These are phyloP conservation scores for Protaetia brevitarsis DNA, from an alignment of 1,140 invertebrate genomes.

Conservation along the genomic window DNA sequence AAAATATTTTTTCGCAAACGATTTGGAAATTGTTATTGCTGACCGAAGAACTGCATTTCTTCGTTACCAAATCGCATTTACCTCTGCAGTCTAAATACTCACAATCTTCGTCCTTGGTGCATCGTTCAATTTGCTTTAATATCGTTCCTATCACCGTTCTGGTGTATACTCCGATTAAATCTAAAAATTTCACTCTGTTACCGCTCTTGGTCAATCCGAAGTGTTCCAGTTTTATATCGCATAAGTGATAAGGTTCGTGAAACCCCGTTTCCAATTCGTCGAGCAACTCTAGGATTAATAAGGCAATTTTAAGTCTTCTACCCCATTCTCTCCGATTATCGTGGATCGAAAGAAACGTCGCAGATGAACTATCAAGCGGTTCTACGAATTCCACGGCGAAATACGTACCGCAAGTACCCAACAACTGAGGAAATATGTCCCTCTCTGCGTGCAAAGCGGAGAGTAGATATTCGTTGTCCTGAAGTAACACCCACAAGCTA, in stretches of 20 bases:
- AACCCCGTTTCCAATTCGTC: slow-evolving; percentile 57
- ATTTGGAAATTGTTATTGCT: slow-evolving; percentile 64
- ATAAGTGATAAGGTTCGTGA: slow-evolving; percentile 59
- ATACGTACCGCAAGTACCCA: slow-evolving; percentile 62
- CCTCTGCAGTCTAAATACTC: slow-evolving; percentile 65
- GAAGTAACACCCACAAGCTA: slow-evolving; percentile 60
- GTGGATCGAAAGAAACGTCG: slow-evolving; percentile 45
- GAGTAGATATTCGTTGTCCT: slow-evolving; percentile 65
- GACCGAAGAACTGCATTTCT: slow-evolving; percentile 54
- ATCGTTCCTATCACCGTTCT: slow-evolving; percentile 47
- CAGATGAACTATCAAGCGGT: slow-evolving; percentile 46
- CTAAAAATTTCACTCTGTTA: slow-evolving; percentile 57
- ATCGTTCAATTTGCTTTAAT: slow-evolving; percentile 49
- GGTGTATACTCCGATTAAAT: slow-evolving; percentile 58
- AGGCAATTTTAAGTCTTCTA: slow-evolving; percentile 53
- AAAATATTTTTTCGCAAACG: slow-evolving; percentile 62
- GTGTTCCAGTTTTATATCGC: slow-evolving; percentile 65
- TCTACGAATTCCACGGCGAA: slow-evolving; percentile 61
- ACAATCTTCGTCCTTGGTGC: slow-evolving; percentile 59
- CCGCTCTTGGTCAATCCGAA: slow-evolving; percentile 59
- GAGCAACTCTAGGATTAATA: slow-evolving; percentile 61
- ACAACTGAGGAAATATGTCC: slow-evolving; percentile 62
- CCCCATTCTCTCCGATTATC: slow-evolving; percentile 52
- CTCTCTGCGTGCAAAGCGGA: slow-evolving; percentile 57
- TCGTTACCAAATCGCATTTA: slow-evolving; percentile 51